phyloP scores from a whole-genome alignment of 1,140 invertebrate species.

The Tetragonula clypearis region DNA sequence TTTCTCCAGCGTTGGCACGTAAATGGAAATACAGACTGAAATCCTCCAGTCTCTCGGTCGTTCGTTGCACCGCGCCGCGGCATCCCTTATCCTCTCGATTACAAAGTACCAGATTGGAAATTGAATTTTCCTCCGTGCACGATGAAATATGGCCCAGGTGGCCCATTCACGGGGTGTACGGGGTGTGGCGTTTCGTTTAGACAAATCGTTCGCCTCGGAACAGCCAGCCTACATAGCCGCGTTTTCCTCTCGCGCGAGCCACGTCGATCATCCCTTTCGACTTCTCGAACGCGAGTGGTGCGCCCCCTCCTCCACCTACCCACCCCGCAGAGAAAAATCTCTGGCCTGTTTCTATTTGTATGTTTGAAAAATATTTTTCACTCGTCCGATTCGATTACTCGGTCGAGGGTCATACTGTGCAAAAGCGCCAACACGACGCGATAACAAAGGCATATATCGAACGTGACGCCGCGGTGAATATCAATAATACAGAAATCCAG shows the following conservation, averaged over 20 bases:
- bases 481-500: neutral
- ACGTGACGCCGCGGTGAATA: neutral
- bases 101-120: constrained; percentile 46
- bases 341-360: neutral
- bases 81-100: constrained; percentile 31
- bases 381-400: constrained; percentile 28
- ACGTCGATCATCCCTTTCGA: constrained; percentile 33
- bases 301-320: neutral
- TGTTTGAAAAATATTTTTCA: constrained; percentile 31
- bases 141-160: constrained; percentile 21
- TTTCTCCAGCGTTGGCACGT: neutral
- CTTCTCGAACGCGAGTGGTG: neutral
- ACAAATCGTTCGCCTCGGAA: constrained; percentile 33
- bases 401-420: constrained; percentile 9
- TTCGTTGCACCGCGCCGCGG: neutral
- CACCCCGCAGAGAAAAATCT: neutral
- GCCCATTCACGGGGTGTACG: neutral
- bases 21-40: neutral
- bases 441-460: constrained; percentile 9
- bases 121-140: constrained; percentile 37
- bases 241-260: neutral
- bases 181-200: neutral
- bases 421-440: neutral
- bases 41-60: neutral
- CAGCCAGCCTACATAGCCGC: neutral